A percentile compares a stretch with the other conserved stretches of the same genome.
phyloP scores from a whole-genome alignment of 2,888 invertebrate genomes.

The Dastarcus helophoroides region DNA sequence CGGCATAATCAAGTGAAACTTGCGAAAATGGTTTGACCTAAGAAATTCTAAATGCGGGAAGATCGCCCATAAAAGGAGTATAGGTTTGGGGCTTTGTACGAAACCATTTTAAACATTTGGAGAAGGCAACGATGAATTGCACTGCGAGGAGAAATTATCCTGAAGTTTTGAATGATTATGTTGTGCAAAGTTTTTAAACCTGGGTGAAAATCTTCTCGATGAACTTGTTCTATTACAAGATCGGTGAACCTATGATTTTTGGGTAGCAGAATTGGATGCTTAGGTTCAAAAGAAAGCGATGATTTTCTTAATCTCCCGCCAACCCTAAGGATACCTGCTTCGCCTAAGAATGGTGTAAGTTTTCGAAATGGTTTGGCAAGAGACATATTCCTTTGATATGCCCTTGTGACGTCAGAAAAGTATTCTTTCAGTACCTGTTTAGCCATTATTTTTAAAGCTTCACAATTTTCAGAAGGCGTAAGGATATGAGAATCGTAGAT shows the following conservation, averaged over 20 bases:
- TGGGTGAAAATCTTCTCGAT: conserved; percentile 5
- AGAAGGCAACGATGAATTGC: conserved; percentile 9
- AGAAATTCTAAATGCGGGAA: conserved; percentile 11
- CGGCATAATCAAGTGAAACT: conserved; percentile 14
- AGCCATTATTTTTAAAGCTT: background rate
- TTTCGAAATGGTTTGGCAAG: conserved; percentile 1
- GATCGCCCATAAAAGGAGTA: conserved; percentile 12
- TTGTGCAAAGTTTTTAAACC: conserved; percentile 7
- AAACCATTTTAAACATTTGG: conserved; percentile 14
- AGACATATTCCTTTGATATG: background rate
- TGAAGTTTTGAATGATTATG: conserved; percentile 7
- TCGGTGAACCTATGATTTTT: conserved; percentile 8
- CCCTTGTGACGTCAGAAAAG: background rate
- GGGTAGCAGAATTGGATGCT: conserved; percentile 8
- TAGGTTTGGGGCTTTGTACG: conserved; percentile 7
- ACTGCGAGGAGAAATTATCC: conserved; percentile 13
- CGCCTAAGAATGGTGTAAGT: conserved; percentile 7
- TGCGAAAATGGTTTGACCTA: too few species aligned
- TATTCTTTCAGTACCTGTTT: conserved; percentile 1
- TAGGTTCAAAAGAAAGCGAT: conserved; percentile 5
- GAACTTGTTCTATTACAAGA: conserved; percentile 5
- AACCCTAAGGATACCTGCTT: conserved; percentile 6
- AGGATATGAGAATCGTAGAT: background rate
- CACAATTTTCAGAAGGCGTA: background rate
- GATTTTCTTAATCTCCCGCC: conserved; percentile 7